Evolutionary conservation across 2,888 invertebrate species (phyloP), one percentile per base, ranked within the genome.

Genomic region (Lepidonotus clava): DNA sequence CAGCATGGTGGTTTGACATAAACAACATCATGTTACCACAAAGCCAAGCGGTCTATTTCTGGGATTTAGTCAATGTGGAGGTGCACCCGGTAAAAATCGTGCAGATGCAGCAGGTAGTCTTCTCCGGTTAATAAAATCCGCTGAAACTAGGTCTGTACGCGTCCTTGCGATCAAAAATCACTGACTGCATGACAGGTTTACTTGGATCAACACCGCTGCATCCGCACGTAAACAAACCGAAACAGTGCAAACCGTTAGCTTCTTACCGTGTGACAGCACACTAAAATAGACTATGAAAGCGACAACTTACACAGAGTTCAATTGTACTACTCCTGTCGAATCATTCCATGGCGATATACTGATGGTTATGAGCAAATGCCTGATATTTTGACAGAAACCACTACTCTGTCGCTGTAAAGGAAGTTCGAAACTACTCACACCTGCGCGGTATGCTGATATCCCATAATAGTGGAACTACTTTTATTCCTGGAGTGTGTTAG

Each of bases 401-500:
- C 71, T 71, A 24, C 38, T 71, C 11, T 21, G 36, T 34, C 38
- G 71, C 21, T n/a, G 71, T n/a, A 56, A 56, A 71, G 71, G 71
- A 71, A 71, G 71, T 71, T 71, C 71, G 71, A 71, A 61, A 71
- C 71, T 1, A 66, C 71, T 71, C 71, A 71, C 71, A 71, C 38
- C 71, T 36, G 71, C 71, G 41, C 80, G 51, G 80, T 80, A 80
- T 46, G 46, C 51, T 51, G 46, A 41, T 18, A 80, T 80, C 80
- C 80, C 80, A 80, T 80, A 80, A 80, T 80, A 80, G 41, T 80
- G 28, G 80, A 0, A 80, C 80, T 80, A 80, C 80, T 80, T 80
- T 40, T 46, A 80, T 80, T 80, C 80, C 80, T 80, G 46, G 80
- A 80, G 46, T 41, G 46, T 80, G 5, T 80, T 46, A 46, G 14